phyloP scores from a whole-genome alignment of 2,888 invertebrate species.

The Athripsodes cinereus region DNA sequence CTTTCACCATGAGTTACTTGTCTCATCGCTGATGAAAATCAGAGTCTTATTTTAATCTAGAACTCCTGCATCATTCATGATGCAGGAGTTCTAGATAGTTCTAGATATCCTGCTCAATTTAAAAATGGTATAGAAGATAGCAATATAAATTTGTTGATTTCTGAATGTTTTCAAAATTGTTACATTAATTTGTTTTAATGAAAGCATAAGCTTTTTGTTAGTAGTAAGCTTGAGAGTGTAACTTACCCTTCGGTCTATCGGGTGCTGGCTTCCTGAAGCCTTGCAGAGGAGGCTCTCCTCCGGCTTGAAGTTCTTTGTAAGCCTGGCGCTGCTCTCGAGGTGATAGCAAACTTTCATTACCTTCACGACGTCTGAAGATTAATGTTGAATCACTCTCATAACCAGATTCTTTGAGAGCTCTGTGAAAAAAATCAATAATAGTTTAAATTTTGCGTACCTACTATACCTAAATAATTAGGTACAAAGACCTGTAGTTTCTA shows the following conservation, averaged over 20 bases:
- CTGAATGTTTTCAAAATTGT: not conserved
- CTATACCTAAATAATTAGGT: no score
- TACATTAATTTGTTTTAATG: not conserved
- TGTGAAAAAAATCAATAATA: slow-evolving; percentile 38
- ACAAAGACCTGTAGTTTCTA: no score
- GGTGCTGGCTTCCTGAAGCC: slow-evolving; percentile 90
- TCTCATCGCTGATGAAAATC: no score
- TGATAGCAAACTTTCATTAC: slow-evolving; percentile 61
- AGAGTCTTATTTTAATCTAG: no score
- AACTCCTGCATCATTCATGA: no score
- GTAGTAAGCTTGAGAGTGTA: not conserved
- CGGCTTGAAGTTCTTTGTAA: slow-evolving; percentile 85
- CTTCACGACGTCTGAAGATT: slow-evolving; percentile 66
- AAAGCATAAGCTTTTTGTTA: not conserved
- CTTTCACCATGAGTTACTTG: no score
- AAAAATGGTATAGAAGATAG: not conserved
- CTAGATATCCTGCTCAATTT: no score
- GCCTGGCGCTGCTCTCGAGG: slow-evolving; percentile 79
- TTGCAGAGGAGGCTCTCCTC: slow-evolving; percentile 89
- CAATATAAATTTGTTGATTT: not conserved
- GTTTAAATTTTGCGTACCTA: no score
- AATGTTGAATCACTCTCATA: slow-evolving; percentile 89
- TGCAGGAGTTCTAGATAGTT: no score
- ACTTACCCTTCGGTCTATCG: slow-evolving; percentile 69
- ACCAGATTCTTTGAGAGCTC: slow-evolving; percentile 83